Conservation (phyloP, 2,113 vertebrate genomes). For the Aplodontia rufa region DNA sequence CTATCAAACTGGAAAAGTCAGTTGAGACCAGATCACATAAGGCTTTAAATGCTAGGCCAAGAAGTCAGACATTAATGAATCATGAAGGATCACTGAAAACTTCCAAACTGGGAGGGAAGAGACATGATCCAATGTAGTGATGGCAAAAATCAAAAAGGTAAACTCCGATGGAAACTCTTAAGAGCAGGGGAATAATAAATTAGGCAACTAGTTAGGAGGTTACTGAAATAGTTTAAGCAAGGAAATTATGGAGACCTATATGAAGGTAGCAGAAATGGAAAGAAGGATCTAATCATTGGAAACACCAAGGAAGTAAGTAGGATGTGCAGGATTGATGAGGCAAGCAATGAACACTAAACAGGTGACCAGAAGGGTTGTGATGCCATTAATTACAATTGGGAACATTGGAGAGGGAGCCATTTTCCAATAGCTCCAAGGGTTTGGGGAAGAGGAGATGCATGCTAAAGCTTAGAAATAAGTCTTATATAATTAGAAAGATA, state of each 20-base stretch:
- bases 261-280: not conserved
- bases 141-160: not conserved
- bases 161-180: not conserved
- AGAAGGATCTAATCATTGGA: slow-evolving; percentile 17
- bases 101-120: not conserved
- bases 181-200: not conserved
- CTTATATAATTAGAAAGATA: not conserved
- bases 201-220: not conserved
- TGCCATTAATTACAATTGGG: not conserved
- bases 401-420: not conserved
- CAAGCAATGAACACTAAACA: slow-evolving; percentile 3
- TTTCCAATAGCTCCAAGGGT: slow-evolving; percentile 34
- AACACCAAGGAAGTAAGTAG: not conserved
- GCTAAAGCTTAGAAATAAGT: slow-evolving; percentile 28
- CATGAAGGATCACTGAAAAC: not conserved
- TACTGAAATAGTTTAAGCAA: slow-evolving; percentile 15
- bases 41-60: not conserved
- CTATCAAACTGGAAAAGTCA: not conserved
- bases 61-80: not conserved
- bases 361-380: not conserved
- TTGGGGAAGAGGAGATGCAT: not conserved
- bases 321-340: not conserved
- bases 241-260: not conserved
- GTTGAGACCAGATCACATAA: not conserved
- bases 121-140: not conserved